Conservation (phyloP, 2,888 invertebrate species). For the Thelaira solivaga region DNA sequence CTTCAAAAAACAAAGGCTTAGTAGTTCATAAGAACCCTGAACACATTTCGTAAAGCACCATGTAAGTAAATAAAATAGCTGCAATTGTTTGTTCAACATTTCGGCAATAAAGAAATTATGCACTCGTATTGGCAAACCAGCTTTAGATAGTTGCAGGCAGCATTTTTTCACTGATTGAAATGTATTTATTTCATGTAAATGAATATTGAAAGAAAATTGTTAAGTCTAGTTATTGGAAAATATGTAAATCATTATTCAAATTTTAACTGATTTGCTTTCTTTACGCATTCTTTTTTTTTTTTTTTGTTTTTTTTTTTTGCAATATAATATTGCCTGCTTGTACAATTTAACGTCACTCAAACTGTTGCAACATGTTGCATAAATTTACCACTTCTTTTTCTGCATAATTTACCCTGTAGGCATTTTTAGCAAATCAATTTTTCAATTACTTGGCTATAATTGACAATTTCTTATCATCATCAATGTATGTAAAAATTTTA, state of each 20-base stretch:
- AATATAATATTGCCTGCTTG: not conserved
- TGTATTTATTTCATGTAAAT: not conserved
- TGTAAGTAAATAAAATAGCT: too few relatives aligned
- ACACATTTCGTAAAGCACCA: too few relatives aligned
- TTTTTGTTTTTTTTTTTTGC: too few relatives aligned
- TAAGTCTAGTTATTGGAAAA: not conserved
- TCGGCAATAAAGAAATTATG: slow-evolving; percentile 41
- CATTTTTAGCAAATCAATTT: slow-evolving; percentile 59
- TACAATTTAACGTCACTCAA: slow-evolving; percentile 12
- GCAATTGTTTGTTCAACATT: not conserved
- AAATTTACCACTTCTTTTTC: slow-evolving; percentile 37
- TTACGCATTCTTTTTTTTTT: slow-evolving; percentile 36
- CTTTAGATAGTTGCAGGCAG: not conserved
- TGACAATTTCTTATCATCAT: slow-evolving; percentile 60
- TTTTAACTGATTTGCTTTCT: not conserved
- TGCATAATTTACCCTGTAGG: slow-evolving; percentile 43
- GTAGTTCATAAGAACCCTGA: too few relatives aligned
- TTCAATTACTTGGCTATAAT: slow-evolving; percentile 59
- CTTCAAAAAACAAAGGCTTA: not conserved
- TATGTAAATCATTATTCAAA: not conserved
- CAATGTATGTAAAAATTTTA: slow-evolving; percentile 38
- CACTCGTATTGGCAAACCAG: too few relatives aligned
- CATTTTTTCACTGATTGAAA: not conserved
- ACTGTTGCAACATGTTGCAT: slow-evolving; percentile 37
- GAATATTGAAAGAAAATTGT: not conserved